Conservation (phyloP, 2,888 invertebrate species). For the Lampropteryx suffumata region DNA sequence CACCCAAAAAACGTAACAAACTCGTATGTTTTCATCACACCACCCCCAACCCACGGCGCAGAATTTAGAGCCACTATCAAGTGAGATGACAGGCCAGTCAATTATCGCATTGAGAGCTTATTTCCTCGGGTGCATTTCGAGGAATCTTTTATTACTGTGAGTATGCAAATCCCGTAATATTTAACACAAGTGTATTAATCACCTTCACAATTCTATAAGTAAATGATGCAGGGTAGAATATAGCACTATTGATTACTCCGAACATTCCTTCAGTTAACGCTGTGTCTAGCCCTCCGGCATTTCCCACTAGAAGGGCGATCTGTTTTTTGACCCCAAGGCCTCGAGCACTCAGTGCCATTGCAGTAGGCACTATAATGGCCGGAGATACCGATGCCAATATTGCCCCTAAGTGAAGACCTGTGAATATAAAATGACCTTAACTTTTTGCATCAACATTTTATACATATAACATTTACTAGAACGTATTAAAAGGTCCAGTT, state of each 20-base stretch:
- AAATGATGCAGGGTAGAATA: conserved; percentile 89
- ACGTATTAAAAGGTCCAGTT: too few relatives aligned
- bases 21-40: too few relatives aligned
- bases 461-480: too few relatives aligned
- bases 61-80: too few relatives aligned
- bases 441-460: too few relatives aligned
- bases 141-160: too few relatives aligned
- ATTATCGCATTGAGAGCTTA: too few relatives aligned
- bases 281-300: conserved; percentile 97
- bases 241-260: conserved; percentile 93
- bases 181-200: conserved; percentile 17
- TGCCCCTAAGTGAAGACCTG: conserved; percentile 90
- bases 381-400: conserved; percentile 97
- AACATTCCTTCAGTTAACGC: conserved; percentile 96
- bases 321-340: conserved; percentile 96
- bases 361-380: conserved; percentile 96
- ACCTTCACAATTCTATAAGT: conserved; percentile 79
- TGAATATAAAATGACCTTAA: conserved; percentile 16
- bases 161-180: too few relatives aligned
- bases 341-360: conserved; percentile 88
- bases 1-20: too few relatives aligned
- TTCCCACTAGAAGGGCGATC: conserved; percentile 95
- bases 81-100: too few relatives aligned
- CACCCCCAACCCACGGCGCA: too few relatives aligned
- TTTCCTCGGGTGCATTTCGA: too few relatives aligned